These are phyloP conservation scores for Heliothis virescens DNA, from an alignment of 1,140 invertebrate genomes.

Conservation along the genomic window DNA sequence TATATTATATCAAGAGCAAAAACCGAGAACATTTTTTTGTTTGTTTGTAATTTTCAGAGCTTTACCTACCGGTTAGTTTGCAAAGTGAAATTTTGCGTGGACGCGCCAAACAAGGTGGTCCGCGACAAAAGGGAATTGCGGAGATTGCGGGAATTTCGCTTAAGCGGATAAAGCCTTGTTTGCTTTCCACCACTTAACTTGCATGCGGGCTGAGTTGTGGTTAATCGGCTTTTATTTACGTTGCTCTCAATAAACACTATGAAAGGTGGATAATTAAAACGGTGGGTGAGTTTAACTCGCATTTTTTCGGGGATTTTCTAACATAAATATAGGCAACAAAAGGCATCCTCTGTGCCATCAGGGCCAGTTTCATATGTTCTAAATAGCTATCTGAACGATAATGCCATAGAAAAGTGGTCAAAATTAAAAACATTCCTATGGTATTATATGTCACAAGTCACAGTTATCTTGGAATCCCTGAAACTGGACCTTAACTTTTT, in stretches of 20 bases:
- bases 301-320: too few relatives aligned
- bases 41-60: slow-evolving; percentile 14
- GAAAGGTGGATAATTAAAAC: too few relatives aligned
- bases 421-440: too few relatives aligned
- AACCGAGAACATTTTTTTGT: not conserved
- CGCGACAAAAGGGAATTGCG: slow-evolving; percentile 5
- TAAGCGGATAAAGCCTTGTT: slow-evolving; percentile 27
- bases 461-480: too few relatives aligned
- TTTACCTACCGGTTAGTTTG: slow-evolving; percentile 3
- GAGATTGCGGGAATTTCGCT: not conserved
- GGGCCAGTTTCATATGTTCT: too few relatives aligned
- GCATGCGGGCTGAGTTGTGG: slow-evolving; percentile 5
- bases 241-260: not conserved
- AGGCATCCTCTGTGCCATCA: too few relatives aligned
- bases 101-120: not conserved
- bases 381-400: too few relatives aligned
- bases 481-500: too few relatives aligned
- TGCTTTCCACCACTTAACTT: slow-evolving; percentile 11
- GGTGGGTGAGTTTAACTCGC: too few relatives aligned
- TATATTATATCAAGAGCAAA: not conserved
- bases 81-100: slow-evolving; percentile 9
- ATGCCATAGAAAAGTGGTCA: too few relatives aligned
- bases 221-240: not conserved
- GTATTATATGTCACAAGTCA: too few relatives aligned
- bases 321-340: too few relatives aligned